phyloP scores from a whole-genome alignment of 2,888 invertebrate genomes.

The Apeira syringaria region DNA sequence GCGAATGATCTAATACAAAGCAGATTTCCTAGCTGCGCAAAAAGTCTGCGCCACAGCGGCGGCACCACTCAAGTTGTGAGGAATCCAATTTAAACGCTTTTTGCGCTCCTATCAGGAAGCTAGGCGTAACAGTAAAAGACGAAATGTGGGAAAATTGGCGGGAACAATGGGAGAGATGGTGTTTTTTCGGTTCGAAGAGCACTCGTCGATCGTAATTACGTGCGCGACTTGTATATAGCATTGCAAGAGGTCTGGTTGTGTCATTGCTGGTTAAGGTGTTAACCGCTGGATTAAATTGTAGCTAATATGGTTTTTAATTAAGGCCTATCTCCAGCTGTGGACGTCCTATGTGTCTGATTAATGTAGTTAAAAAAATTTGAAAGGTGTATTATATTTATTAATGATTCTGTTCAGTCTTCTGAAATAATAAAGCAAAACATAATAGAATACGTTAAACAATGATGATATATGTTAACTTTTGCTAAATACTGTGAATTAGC shows the following conservation, averaged over 20 bases:
- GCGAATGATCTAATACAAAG: slow-evolving; percentile 50
- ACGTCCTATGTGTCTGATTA: too few relatives aligned
- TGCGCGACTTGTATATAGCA: slow-evolving; percentile 60
- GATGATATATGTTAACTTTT: too few relatives aligned
- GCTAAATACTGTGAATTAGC: too few relatives aligned
- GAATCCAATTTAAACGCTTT: slow-evolving; percentile 77
- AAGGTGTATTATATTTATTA: too few relatives aligned
- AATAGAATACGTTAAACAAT: too few relatives aligned
- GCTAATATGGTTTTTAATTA: too few relatives aligned
- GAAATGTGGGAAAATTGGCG: slow-evolving; percentile 77
- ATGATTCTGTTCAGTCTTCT: too few relatives aligned
- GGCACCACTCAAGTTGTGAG: slow-evolving; percentile 47
- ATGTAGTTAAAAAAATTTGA: too few relatives aligned
- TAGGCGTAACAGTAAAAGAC: slow-evolving; percentile 74
- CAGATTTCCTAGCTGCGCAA: slow-evolving; percentile 49
- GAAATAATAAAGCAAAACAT: too few relatives aligned
- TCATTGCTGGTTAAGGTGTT: slow-evolving; percentile 31
- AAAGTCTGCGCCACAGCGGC: slow-evolving; percentile 48
- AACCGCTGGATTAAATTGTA: too few relatives aligned
- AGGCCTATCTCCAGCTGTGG: too few relatives aligned
- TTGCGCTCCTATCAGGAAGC: slow-evolving; percentile 74
- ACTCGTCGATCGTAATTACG: slow-evolving; percentile 76
- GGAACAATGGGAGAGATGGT: slow-evolving; percentile 74
- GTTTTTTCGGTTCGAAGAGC: slow-evolving; percentile 76
- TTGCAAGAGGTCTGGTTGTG: slow-evolving; percentile 46